phyloP scores from a whole-genome alignment of 2,888 invertebrate genomes.

The Eupelmus urozonus region DNA sequence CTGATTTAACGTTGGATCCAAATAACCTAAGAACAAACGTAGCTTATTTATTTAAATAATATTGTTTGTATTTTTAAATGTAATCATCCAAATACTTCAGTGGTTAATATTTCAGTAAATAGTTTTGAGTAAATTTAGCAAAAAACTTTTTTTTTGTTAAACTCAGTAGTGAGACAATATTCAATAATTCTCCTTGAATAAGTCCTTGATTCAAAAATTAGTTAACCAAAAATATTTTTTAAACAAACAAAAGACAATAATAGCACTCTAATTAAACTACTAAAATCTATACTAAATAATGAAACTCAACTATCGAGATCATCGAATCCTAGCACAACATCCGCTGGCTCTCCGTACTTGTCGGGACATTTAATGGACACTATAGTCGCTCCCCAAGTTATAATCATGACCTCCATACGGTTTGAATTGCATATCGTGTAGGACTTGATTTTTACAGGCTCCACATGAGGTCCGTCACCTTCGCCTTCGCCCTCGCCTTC shows the following conservation, averaged over 20 bases:
- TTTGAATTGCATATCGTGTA: constrained; percentile 83
- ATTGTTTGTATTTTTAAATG: too few species aligned
- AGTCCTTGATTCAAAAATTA: background rate
- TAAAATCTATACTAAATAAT: too few species aligned
- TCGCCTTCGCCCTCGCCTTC: constrained; percentile 41
- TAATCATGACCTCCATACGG: constrained; percentile 82
- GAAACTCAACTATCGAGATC: constrained; percentile 87
- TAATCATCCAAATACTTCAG: too few species aligned
- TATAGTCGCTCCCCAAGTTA: constrained; percentile 90
- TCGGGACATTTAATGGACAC: constrained; percentile 87
- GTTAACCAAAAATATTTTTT: background rate
- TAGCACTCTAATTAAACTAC: too few species aligned
- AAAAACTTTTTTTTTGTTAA: background rate
- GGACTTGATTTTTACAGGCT: constrained; percentile 65
- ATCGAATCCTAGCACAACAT: constrained; percentile 90
- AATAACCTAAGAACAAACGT: constrained; percentile 84
- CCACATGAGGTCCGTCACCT: background rate
- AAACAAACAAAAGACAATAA: too few species aligned
- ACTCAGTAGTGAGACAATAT: too few species aligned
- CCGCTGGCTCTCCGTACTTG: constrained; percentile 83
- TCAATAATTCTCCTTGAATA: too few species aligned
- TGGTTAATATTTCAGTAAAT: too few species aligned
- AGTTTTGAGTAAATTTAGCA: too few species aligned
- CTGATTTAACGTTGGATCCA: constrained; percentile 81
- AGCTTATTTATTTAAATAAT: too few species aligned